Percentiles rank a stretch among this genome's conserved stretches.
Conservation (phyloP, 2,888 invertebrate genomes). For the Caradrina kadenii region DNA sequence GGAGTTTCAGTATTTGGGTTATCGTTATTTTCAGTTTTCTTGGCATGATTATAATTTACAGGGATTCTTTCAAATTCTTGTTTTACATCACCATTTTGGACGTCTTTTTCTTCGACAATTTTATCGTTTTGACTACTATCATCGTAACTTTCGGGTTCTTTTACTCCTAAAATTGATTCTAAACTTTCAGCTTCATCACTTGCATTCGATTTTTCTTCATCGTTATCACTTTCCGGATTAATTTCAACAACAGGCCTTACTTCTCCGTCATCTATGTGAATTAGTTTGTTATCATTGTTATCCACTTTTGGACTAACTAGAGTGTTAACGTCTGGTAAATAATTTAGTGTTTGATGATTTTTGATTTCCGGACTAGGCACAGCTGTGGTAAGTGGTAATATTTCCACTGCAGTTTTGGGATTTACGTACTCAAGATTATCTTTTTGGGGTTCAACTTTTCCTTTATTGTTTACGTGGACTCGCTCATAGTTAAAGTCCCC, state of each 20-base stretch:
- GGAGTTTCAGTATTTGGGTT: slow-evolving; percentile 33
- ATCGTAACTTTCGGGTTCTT: slow-evolving; percentile 53
- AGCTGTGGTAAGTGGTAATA: slow-evolving; percentile 56
- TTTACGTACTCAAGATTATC: slow-evolving; percentile 67
- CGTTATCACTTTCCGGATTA: slow-evolving; percentile 73
- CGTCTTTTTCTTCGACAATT: slow-evolving; percentile 57
- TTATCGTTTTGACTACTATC: slow-evolving; percentile 65
- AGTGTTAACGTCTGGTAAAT: slow-evolving; percentile 42
- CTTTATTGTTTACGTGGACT: slow-evolving; percentile 73
- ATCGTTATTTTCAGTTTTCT: slow-evolving; percentile 64
- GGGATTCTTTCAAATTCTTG: slow-evolving; percentile 88
- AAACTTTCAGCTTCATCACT: slow-evolving; percentile 70
- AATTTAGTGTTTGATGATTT: slow-evolving; percentile 45
- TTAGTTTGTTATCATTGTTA: slow-evolving; percentile 64
- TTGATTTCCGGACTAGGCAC: slow-evolving; percentile 51
- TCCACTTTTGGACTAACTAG: slow-evolving; percentile 46
- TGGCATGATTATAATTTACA: slow-evolving; percentile 81
- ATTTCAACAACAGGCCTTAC: slow-evolving; percentile 85
- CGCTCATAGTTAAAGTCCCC: slow-evolving; percentile 78
- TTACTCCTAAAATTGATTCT: slow-evolving; percentile 71
- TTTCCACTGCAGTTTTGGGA: slow-evolving; percentile 62
- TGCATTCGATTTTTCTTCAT: slow-evolving; percentile 67
- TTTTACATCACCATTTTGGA: slow-evolving; percentile 76
- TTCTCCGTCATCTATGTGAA: slow-evolving; percentile 81
- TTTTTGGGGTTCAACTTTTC: slow-evolving; percentile 69